Evolutionary conservation across 2,797 vertebrate genomes (phyloP).

Genomic region (Pangasius mekongensis): DNA sequence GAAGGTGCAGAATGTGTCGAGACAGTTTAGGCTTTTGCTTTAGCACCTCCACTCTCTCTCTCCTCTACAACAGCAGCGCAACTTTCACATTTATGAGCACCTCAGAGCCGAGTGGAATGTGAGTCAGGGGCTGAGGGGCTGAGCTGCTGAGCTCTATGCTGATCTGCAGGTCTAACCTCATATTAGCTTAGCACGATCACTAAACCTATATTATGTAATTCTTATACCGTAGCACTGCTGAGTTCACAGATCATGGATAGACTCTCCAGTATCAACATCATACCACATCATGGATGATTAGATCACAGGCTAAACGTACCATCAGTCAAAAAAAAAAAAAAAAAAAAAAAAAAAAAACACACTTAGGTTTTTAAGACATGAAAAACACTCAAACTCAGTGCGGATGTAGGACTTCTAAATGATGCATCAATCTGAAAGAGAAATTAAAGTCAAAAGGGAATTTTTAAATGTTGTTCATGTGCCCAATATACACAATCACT

Average conservation of each 20-base stretch:
- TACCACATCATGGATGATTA: neutral
- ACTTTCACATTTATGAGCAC: neutral
- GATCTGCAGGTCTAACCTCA: neutral
- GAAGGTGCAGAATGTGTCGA: constrained; percentile 58
- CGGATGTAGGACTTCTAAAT: neutral
- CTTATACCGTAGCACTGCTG: neutral
- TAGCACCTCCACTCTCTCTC: constrained; percentile 37
- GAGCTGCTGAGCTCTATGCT: neutral
- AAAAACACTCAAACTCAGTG: neutral
- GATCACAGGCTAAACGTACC: neutral
- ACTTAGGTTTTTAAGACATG: neutral
- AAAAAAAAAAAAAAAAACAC: neutral
- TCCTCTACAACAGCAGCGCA: neutral
- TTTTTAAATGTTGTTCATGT: neutral
- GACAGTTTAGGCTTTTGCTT: constrained; percentile 47
- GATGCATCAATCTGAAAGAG: neutral
- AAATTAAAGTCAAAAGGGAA: neutral
- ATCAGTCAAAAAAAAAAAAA: neutral
- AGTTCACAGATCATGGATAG: neutral
- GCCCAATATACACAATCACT: neutral
- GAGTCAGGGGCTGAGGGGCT: neutral
- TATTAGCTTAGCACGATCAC: neutral
- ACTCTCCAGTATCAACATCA: neutral
- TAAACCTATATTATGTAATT: neutral
- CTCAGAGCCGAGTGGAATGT: neutral